phyloP scores from a whole-genome alignment of 92 coral and sea anemone genomes.

The Epizoanthus stellaris region DNA sequence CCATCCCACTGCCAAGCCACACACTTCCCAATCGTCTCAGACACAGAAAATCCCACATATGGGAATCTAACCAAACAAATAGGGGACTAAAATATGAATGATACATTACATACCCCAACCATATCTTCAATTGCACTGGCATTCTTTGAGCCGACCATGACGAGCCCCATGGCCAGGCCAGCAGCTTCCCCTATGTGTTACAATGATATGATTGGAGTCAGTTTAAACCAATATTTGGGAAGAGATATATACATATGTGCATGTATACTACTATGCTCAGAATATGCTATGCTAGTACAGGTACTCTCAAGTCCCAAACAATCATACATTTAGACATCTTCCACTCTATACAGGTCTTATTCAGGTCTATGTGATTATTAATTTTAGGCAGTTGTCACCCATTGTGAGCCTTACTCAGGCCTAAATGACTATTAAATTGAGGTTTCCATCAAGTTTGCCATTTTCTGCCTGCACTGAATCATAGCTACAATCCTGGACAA shows the following conservation, averaged over 20 bases:
- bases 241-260: background rate
- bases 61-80: background rate
- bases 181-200: conserved; percentile 86
- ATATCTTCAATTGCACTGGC: conserved; percentile 95
- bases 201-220: background rate
- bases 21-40: no score
- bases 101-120: conserved; percentile 87
- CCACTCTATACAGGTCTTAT: no score
- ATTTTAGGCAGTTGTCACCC: no score
- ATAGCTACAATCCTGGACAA: no score
- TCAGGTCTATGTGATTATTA: no score
- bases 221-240: background rate
- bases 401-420: background rate
- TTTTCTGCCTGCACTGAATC: no score
- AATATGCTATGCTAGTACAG: no score
- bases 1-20: no score
- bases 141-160: conserved; percentile 95
- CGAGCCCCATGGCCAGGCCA: conserved; percentile 96
- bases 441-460: no score
- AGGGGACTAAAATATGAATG: background rate
- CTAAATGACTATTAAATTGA: background rate
- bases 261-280: no score
- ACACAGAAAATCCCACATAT: background rate
- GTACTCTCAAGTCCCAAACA: no score
- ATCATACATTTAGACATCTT: no score